Evolutionary conservation across 2,888 invertebrate genomes (phyloP), one percentile per base, ranked within the genome.

Genomic region (Coenonympha glycerion): DNA sequence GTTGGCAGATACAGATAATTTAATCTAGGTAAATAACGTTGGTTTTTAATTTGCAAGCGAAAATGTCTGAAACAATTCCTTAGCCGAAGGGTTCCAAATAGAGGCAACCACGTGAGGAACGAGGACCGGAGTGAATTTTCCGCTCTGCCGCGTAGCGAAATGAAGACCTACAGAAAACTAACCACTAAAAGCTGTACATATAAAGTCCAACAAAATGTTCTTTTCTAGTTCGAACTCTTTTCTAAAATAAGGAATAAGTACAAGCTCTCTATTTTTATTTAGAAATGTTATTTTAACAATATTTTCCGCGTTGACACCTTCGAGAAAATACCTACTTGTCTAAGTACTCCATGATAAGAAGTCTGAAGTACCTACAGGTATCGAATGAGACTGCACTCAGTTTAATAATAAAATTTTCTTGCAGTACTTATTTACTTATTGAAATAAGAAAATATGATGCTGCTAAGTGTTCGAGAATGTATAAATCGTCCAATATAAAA

Each of bases 61-160:
- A 53, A 37, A 34, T 42, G 19, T 21, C 33, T 52, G 39, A 42
- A 52, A 52, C 37, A 26, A 33, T 61, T 57, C 50, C 52, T 40
- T 41, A 53, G 55, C 46, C 59, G 60, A 59, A 47, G 55, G 53
- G 60, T 51, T 51, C 48, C 59, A 57, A 61, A 55, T 55, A 62
- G 63, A 66, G 63, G 66, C 69, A 76, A 66, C 66, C 69, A 71
- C 66, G 74, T 73, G 73, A 73, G 73, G 73, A 72, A 75, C 69
- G 75, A 73, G 76, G 75, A 76, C 69, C 65, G 69, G 64, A 73
- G 73, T 74, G 66, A 77, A 82, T 83, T 84, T 81, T 73, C 79
- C 71, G 81, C 73, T 73, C 69, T 73, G 76, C 61, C 69, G 79
- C 76, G 66, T 68, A 56, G 58, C 65, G 64, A 76, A 76, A 81